These are phyloP conservation scores for Morpho helenor DNA, from an alignment of 2,888 invertebrate genomes.

Conservation along the genomic window DNA sequence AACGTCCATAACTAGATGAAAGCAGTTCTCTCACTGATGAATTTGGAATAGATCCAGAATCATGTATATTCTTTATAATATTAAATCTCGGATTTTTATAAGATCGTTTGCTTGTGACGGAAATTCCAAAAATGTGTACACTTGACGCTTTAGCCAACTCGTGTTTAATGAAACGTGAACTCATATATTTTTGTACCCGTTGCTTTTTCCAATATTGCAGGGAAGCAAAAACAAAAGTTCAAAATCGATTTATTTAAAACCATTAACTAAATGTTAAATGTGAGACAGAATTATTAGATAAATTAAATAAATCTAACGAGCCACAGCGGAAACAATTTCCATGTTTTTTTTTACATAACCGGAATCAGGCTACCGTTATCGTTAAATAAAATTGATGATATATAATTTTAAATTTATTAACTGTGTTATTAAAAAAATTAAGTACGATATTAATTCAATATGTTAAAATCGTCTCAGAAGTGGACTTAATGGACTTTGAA, in stretches of 20 bases:
- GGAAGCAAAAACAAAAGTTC: conserved; percentile 10
- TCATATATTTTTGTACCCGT: conserved; percentile 15
- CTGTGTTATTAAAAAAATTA: too few species aligned
- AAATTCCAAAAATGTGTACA: conserved; percentile 12
- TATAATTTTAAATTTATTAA: neutral
- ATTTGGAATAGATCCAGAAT: conserved; percentile 10
- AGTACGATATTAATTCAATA: too few species aligned
- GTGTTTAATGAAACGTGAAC: conserved; percentile 19
- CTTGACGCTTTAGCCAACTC: conserved; percentile 18
- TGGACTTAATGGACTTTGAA: too few species aligned
- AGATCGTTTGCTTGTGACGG: conserved; percentile 13
- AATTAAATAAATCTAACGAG: too few species aligned
- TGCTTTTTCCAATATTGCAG: conserved; percentile 17
- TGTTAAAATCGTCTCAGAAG: too few species aligned
- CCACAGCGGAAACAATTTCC: too few species aligned
- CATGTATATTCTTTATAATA: conserved; percentile 8
- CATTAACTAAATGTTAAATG: too few species aligned
- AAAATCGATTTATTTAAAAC: too few species aligned
- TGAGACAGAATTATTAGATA: too few species aligned
- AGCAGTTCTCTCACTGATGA: conserved; percentile 4
- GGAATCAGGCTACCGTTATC: too few species aligned
- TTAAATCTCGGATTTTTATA: conserved; percentile 12
- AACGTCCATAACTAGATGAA: conserved; percentile 8
- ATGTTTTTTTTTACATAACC: too few species aligned
- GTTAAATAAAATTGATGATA: neutral